phyloP scores from a whole-genome alignment of 2,113 vertebrate species.

The Cryptoleucopteryx plumbea region DNA sequence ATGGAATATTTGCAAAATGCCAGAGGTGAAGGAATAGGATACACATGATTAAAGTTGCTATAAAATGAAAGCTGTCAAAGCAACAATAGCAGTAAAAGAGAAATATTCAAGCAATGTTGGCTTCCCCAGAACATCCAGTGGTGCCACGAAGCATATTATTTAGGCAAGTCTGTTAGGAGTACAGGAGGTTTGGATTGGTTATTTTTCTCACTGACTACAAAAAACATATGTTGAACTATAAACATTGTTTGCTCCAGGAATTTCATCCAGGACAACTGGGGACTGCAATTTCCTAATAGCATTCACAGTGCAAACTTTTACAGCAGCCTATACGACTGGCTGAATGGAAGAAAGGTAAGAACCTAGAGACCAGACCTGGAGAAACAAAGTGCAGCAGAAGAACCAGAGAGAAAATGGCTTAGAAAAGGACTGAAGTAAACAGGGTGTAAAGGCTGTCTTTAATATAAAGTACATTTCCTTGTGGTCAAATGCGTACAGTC shows the following conservation, averaged over 20 bases:
- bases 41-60: constrained; percentile 74
- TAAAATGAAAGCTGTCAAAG: constrained; percentile 77
- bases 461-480: not conserved
- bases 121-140: constrained; percentile 53
- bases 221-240: constrained; percentile 50
- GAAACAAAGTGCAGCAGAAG: not conserved
- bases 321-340: not conserved
- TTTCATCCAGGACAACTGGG: constrained; percentile 40
- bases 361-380: not conserved
- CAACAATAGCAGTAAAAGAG: constrained; percentile 70
- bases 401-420: not conserved
- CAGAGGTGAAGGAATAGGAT: constrained; percentile 75
- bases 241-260: constrained; percentile 57
- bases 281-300: constrained; percentile 26
- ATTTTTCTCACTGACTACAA: constrained; percentile 43
- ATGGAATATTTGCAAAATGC: constrained; percentile 74
- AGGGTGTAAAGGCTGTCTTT: not conserved
- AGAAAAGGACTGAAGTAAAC: not conserved
- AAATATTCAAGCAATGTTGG: constrained; percentile 64
- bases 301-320: constrained; percentile 5
- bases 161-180: constrained; percentile 53
- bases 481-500: not conserved
- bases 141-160: constrained; percentile 55
- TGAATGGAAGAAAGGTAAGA: not conserved
- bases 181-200: constrained; percentile 10